A percentile compares a stretch with the other conserved stretches of the same genome.
These are phyloP conservation scores for Muscina levida DNA, from an alignment of 2,888 invertebrate genomes.

Conservation along the genomic window DNA sequence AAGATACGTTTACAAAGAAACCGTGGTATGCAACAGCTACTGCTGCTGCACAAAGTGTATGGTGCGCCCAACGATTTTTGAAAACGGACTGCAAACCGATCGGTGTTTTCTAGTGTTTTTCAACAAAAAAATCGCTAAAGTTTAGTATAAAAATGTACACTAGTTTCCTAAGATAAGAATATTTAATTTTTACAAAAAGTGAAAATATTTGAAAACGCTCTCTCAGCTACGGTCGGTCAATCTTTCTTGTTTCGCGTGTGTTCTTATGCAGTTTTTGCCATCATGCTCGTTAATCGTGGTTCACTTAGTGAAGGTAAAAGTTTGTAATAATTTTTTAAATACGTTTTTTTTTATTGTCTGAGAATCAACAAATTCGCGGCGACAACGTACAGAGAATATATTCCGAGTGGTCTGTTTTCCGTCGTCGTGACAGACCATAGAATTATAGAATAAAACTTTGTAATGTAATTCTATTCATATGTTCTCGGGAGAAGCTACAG, in stretches of 20 bases:
- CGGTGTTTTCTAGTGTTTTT: no score
- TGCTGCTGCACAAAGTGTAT: no score
- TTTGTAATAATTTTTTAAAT: not conserved
- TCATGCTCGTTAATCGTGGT: conserved; percentile 69
- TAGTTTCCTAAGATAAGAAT: no score
- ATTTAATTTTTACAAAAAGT: conserved; percentile 21
- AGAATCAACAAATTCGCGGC: conserved; percentile 26
- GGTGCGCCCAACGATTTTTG: no score
- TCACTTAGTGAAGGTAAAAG: conserved; percentile 68
- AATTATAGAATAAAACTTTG: not conserved
- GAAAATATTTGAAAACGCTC: no score
- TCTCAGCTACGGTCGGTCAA: not conserved
- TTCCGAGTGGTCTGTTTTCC: conserved; percentile 19
- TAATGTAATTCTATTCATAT: conserved; percentile 27
- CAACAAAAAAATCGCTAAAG: not conserved
- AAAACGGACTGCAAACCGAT: no score
- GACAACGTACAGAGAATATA: not conserved
- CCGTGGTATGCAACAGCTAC: no score
- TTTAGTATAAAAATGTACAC: conserved; percentile 11
- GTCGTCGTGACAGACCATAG: conserved; percentile 11
- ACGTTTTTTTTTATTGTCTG: not conserved
- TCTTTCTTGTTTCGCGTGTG: conserved; percentile 12
- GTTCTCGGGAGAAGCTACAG: not conserved
- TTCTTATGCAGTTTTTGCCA: conserved; percentile 48
- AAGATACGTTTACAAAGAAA: no score